Evolutionary conservation across 2,888 invertebrate genomes (phyloP), one percentile per base, ranked within the genome.

Genomic region (Lottia gigantea): DNA sequence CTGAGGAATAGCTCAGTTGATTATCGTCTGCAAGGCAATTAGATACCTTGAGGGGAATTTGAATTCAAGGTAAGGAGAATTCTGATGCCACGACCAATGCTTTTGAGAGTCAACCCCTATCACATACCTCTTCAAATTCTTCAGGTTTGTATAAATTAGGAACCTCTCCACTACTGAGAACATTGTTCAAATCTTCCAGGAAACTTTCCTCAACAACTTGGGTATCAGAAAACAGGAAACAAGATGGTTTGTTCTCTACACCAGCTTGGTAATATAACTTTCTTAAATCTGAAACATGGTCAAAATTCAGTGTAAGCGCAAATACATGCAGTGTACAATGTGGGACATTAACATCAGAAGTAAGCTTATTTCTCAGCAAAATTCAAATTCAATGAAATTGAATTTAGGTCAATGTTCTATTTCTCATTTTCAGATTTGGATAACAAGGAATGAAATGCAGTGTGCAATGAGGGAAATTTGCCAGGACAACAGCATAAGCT

Each of bases 101-200:
- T n/a, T n/a, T n/a, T n/a, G n/a, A n/a, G n/a, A n/a, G n/a, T n/a
- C n/a, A n/a, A 6, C 19, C 49, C n/a, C 55, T 12, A 25, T 8
- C 25, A 70, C 90, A 90, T 81, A 94, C 94, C 83, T 95, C 95
- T 85, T 96, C 95, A 89, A 96, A 93, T 88, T 96, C 96, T 78
- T 96, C 95, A 0, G 92, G 87, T 85, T 95, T 95, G 85, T 92
- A 96, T n/a, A 96, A 90, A 89, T 95, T 95, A 6, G 95, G 92
- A 71, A 96, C 92, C 89, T 96, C 95, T 0, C 95, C 96, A 75
- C 94, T 94, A 85, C 94, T 95, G 71, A 96, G 90, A 88, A 96
- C 91, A 85, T 95, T 96, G 89, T 95, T 96, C 71, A 96, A 92
- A 78, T 96, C 94, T 90, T 96, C 96, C 0, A 96, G 91, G 88